Percentiles rank a stretch among this genome's conserved stretches.
Conservation (phyloP, 2,113 vertebrate genomes). For the Gallinago jamesoni region DNA sequence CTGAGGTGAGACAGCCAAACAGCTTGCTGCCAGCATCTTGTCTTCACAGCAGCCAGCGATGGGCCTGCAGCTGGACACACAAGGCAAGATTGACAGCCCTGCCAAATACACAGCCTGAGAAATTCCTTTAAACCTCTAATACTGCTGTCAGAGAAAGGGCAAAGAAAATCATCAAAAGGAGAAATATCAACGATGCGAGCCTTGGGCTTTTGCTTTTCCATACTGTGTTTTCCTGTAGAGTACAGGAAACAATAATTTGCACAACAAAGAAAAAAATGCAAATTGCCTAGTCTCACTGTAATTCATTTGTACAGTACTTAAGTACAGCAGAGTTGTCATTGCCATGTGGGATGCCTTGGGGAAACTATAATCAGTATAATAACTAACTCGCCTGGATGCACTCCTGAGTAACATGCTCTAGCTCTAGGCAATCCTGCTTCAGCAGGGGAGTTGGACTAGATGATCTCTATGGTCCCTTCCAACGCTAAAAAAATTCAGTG, state of each 20-base stretch:
- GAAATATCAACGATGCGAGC: rapidly evolving
- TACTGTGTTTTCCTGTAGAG: background rate
- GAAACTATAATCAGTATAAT: background rate
- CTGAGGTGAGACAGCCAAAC: background rate
- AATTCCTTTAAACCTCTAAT: background rate
- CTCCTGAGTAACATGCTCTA: no score
- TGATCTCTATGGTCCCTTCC: no score
- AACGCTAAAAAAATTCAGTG: no score
- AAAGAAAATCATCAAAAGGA: background rate
- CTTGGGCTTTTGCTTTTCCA: background rate
- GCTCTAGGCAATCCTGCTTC: no score
- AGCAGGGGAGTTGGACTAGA: no score
- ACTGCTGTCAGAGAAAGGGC: background rate
- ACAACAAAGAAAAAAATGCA: background rate
- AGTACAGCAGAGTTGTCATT: background rate
- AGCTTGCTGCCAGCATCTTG: background rate
- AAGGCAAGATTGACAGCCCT: background rate
- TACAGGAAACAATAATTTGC: background rate
- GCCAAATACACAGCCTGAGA: background rate
- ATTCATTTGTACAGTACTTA: background rate
- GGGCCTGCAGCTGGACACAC: background rate
- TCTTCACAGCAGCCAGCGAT: background rate
- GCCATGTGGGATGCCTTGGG: background rate
- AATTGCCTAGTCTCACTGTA: background rate
- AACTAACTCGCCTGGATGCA: background rate